Evolutionary conservation across 2,888 invertebrate genomes (phyloP).

Genomic region (Cephus sareptanus): DNA sequence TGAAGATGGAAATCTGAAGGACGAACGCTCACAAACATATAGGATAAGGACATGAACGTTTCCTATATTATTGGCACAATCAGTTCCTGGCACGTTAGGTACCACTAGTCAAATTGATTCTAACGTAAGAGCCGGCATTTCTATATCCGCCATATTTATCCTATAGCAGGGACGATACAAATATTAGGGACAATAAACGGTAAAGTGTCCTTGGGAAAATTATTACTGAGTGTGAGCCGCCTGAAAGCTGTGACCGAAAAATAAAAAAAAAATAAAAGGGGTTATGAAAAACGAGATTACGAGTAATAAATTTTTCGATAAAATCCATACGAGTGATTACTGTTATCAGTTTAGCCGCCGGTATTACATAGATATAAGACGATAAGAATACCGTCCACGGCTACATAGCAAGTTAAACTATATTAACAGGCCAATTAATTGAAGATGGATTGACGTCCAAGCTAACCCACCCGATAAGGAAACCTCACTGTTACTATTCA

Average conservation of each 20-base stretch:
- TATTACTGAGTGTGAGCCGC: not conserved
- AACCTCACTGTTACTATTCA: not conserved
- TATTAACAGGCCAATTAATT: not conserved
- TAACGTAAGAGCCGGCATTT: constrained; percentile 28
- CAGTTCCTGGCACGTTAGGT: constrained; percentile 39
- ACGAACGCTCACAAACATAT: not conserved
- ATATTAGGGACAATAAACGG: not conserved
- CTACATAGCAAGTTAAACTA: not conserved
- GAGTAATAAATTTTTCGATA: not conserved
- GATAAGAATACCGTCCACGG: not conserved
- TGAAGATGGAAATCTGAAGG: not conserved
- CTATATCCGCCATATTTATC: not conserved
- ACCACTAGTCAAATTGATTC: constrained; percentile 42
- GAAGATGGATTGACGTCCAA: not conserved
- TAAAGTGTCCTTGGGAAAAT: not conserved
- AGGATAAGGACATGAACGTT: not conserved
- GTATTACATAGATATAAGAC: not conserved
- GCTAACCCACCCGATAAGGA: not conserved
- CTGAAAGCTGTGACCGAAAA: too few species aligned
- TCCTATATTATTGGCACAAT: constrained; percentile 45
- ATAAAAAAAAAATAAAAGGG: not conserved
- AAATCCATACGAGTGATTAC: not conserved
- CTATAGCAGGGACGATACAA: not conserved
- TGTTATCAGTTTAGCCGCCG: not conserved
- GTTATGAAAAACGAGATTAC: too few species aligned